phyloP scores from a whole-genome alignment of 2,113 vertebrate genomes.

The Tachuris rubrigastra region DNA sequence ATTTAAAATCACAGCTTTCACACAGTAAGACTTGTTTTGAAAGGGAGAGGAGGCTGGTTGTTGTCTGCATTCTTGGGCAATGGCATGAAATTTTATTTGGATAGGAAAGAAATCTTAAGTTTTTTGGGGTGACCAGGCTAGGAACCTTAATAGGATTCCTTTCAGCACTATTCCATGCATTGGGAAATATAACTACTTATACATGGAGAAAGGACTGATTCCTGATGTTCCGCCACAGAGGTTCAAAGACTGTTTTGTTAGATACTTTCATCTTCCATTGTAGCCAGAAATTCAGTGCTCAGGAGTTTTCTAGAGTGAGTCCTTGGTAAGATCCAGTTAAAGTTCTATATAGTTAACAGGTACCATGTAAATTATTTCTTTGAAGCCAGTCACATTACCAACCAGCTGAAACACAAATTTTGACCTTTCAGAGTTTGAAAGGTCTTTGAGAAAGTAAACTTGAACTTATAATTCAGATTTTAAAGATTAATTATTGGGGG shows the following conservation, averaged over 20 bases:
- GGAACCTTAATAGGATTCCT: neutral
- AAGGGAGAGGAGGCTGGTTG: neutral
- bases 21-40: neutral
- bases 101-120: neutral
- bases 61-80: neutral
- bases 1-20: neutral
- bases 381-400: neutral
- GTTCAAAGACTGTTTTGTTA: neutral
- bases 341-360: neutral
- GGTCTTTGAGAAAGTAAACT: neutral
- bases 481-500: neutral
- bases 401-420: neutral
- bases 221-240: neutral
- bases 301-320: neutral
- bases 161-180: neutral
- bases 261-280: neutral
- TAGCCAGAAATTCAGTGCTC: neutral
- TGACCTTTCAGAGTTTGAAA: neutral
- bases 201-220: neutral
- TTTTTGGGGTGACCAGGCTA: neutral
- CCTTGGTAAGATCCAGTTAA: neutral
- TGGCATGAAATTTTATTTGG: neutral
- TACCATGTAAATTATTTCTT: neutral
- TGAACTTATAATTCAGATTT: neutral
- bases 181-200: neutral